Evolutionary conservation across 2,888 invertebrate species (phyloP).

Genomic region (Phrixothrix hirtus): DNA sequence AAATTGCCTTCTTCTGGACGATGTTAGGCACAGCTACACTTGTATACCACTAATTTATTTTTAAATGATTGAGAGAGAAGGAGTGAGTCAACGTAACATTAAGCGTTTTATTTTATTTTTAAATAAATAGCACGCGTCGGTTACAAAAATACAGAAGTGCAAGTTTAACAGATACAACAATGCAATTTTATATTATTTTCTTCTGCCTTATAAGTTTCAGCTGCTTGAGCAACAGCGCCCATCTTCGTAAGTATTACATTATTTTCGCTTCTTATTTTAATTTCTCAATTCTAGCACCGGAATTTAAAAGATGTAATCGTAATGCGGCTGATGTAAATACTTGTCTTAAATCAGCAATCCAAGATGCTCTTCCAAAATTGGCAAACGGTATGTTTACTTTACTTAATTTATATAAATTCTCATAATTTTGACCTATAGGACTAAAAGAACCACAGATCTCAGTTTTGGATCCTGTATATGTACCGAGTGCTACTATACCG

Average conservation of each 20-base stretch:
- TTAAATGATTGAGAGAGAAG: not conserved
- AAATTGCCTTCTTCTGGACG: not conserved
- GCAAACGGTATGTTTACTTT: constrained; percentile 45
- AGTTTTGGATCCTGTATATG: constrained; percentile 51
- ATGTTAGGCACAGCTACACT: no score
- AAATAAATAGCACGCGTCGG: not conserved
- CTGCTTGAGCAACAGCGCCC: not conserved
- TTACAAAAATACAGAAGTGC: no score
- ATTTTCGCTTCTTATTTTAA: not conserved
- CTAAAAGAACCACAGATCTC: not conserved
- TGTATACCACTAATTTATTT: not conserved
- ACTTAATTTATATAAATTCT: not conserved
- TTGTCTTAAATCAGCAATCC: constrained; percentile 63
- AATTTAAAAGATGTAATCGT: constrained; percentile 62
- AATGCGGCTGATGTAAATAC: constrained; percentile 61
- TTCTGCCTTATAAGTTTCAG: not conserved
- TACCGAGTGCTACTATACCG: constrained; percentile 54
- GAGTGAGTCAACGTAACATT: not conserved
- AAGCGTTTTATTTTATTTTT: not conserved
- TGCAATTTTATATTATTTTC: not conserved
- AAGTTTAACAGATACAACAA: not conserved
- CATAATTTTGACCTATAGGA: not conserved
- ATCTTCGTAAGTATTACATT: not conserved
- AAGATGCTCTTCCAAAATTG: constrained; percentile 61
- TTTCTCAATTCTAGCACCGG: constrained; percentile 9